Percentiles rank a stretch among this genome's conserved stretches.
Evolutionary conservation across 2,797 vertebrate genomes (phyloP).

Genomic region (Peromyscus eremicus): DNA sequence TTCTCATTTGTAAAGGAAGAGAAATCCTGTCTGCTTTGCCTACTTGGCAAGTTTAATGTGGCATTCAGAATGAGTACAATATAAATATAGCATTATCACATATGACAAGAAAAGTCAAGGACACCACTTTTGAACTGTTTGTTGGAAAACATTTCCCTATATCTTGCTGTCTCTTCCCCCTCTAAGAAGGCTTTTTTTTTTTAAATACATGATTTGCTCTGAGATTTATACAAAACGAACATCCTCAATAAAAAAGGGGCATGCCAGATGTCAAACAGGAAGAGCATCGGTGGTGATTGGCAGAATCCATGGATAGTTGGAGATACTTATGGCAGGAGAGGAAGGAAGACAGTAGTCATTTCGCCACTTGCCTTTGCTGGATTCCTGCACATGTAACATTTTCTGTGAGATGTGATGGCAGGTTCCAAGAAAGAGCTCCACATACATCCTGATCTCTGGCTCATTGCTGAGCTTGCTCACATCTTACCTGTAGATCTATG

Average conservation of each 20-base stretch:
- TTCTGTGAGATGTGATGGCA: background rate
- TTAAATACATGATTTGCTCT: conserved; percentile 27
- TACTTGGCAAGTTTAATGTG: background rate
- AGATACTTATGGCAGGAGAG: background rate
- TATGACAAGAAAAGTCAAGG: background rate
- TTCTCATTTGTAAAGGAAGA: conserved; percentile 8
- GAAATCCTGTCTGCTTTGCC: background rate
- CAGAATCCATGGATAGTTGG: background rate
- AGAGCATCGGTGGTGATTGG: background rate
- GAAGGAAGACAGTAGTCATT: background rate
- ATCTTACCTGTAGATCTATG: background rate
- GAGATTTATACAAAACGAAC: background rate
- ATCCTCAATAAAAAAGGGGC: background rate
- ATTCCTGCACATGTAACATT: background rate
- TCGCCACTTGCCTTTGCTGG: background rate
- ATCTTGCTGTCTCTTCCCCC: background rate
- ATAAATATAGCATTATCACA: background rate
- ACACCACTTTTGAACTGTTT: background rate
- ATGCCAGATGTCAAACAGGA: background rate
- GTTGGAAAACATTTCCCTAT: background rate
- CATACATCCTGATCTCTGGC: background rate
- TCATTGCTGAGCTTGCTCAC: background rate
- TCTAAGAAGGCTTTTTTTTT: background rate
- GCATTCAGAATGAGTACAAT: background rate
- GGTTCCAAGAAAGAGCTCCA: background rate